Base-by-base conservation (phyloP, 2,797 vertebrate genomes). In the Mionectes olivaceus region DNA sequence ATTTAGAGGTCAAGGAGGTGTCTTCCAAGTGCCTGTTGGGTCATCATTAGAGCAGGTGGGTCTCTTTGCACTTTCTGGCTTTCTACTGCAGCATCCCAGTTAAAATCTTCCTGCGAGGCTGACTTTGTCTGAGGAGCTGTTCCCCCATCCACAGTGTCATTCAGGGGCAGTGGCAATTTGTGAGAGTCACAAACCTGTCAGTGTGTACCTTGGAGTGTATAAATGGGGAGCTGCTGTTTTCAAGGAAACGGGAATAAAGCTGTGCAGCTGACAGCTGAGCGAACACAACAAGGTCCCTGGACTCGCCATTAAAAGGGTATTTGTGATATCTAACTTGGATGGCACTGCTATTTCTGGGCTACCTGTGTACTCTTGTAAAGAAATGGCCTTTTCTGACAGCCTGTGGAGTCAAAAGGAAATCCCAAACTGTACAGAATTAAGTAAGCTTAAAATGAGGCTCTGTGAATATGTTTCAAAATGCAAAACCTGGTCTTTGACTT, bases 311-410 rank as follows among this genome's bases (percentile, higher is more conserved):
- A 4, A 56, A 52, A n/a, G 60, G 27, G 15, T 74, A 22, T 49
- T 60, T 87, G 30, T 67, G 28, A 8, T 60, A 8, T 1, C 25
- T 8, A 9, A 8, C 35, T 74, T 0, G 0, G 25, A 30, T 50
- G 12, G 23, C 37, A 14, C 21, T 35, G 43, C 9, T 67, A 5
- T 87, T 90, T 74, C 70, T 74, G 49, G 39, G 21, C 30, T 80
- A 8, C 19, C 13, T 78, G 2, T 1, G 2, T 39, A 5, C 6
- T 56, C 21, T 67, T 35, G 46, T 18, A 68, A 71, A 50, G 15
- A 89, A n/a, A 13, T 22, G 2, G 8, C 32, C 4, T 59, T 11
- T 76, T 35, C 8, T 49, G 24, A 25, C 47, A 9, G 8, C 24
- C 47, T 49, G 1, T 49, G 13, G 47, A 49, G 47, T 49, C 24